phyloP scores from a whole-genome alignment of 1,140 invertebrate species.

The Luehdorfia chinensis region DNA sequence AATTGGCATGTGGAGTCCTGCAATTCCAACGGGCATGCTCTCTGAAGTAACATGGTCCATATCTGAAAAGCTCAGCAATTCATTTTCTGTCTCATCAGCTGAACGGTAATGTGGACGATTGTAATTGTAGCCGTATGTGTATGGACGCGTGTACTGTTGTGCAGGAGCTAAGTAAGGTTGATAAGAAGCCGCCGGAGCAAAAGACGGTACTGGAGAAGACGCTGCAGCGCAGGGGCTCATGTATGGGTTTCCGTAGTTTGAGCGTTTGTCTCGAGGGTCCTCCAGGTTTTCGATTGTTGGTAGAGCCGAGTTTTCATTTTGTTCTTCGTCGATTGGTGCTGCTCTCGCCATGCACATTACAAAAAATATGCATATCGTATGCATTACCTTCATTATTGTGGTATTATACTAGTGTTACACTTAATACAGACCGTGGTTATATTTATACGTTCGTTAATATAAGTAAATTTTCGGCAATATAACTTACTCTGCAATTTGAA shows the following conservation, averaged over 20 bases:
- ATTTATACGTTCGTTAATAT: constrained; percentile 48
- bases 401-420: constrained; percentile 25
- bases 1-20: background rate
- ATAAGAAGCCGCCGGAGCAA: constrained; percentile 20
- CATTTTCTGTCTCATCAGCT: constrained; percentile 31
- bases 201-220: constrained; percentile 18
- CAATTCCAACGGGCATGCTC: constrained; percentile 27
- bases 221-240: constrained; percentile 24
- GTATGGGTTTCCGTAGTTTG: constrained; percentile 23
- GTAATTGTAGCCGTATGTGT: constrained; percentile 27
- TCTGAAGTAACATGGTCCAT: constrained; percentile 30
- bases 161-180: constrained; percentile 17
- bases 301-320: constrained; percentile 1
- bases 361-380: constrained; percentile 28
- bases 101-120: constrained; percentile 38
- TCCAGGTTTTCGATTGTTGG: constrained; percentile 21
- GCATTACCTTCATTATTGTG: constrained; percentile 41
- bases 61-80: constrained; percentile 45
- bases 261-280: constrained; percentile 27
- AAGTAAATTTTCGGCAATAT: constrained; percentile 28
- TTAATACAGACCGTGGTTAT: constrained; percentile 26
- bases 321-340: constrained; percentile 24
- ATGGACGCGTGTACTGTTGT: constrained; percentile 11
- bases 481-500: constrained; percentile 30
- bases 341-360: constrained; percentile 19